Base-by-base conservation (phyloP, 2,113 vertebrate species). In the Tachycineta bicolor region DNA sequence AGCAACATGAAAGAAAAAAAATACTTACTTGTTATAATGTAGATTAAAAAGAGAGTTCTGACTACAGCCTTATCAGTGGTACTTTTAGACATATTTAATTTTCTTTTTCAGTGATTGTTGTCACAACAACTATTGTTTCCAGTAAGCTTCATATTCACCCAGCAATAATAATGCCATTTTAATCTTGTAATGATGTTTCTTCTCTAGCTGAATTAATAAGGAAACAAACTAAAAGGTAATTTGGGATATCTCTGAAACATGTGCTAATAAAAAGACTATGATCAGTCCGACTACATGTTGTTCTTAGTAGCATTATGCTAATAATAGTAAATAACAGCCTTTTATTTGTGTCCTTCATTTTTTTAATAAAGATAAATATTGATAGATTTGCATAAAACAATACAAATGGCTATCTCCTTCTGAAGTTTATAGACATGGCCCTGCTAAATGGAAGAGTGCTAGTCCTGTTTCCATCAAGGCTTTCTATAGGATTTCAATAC, bases 101-200 rank as follows among this genome's bases (percentile, higher is more conserved):
- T 97, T 97, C 88, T 94, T 96, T 95, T 91, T 33, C 94, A 92
- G 65, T 84, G 95, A 97, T 97, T 94, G 94, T 96, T 97, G 92
- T 97, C 91, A 97, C 94, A 97, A 96, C 96, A 97, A 93, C 96
- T 95, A 96, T 97, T 94, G 95, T 97, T 96, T 93, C 70, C 82
- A 97, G 78, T 92, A 86, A 88, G 89, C 73, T 94, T 96, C 63
- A 95, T 97, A 97, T 94, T 77, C 87, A 94, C 52, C 33, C 90
- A 93, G 85, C 26, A 97, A 95, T 89, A 97, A 95, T 92, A 96
- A 94, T 94, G 69, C 86, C 67, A 20, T 96, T 96, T 94, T 97
- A 93, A 97, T 97, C 96, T 96, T 95, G 90, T 89, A 95, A 86
- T 89, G 76, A 75, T 94, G 39, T 93, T 76, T 96, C 89, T 96